Conservation (phyloP, 2,797 vertebrate species). For the Falco novaeseelandiae region DNA sequence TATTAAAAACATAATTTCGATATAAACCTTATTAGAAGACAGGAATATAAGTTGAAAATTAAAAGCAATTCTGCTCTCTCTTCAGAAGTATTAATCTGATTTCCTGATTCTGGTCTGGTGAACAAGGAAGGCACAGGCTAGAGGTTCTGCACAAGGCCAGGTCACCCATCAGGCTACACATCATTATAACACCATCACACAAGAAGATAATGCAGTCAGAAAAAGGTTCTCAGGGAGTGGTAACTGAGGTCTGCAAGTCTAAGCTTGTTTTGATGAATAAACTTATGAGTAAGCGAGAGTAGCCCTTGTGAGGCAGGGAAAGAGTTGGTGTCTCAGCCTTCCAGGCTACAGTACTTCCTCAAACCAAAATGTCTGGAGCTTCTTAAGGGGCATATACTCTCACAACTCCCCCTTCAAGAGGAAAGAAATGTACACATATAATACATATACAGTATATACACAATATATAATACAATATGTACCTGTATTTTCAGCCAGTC, state of each 20-base stretch:
- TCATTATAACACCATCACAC: background rate
- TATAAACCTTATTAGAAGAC: background rate
- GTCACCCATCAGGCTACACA: background rate
- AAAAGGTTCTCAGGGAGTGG: background rate
- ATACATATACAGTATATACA: accelerated
- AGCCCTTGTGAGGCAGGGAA: background rate
- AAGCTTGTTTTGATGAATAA: background rate
- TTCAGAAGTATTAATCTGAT: background rate
- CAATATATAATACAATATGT: background rate
- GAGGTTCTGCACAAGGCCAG: background rate
- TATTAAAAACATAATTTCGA: background rate
- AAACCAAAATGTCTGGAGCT: background rate
- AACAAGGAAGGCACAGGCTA: background rate
- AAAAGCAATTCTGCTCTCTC: background rate
- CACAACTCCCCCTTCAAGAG: background rate
- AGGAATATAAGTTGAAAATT: background rate
- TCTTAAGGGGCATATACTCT: background rate
- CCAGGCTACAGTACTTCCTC: background rate
- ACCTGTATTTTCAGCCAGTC: background rate
- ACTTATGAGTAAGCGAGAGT: background rate
- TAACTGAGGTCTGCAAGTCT: background rate
- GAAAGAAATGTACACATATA: background rate
- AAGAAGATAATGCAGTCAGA: background rate
- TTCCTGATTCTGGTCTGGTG: background rate
- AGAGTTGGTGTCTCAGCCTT: background rate